These are phyloP conservation scores for Oreocharis arfaki DNA, from an alignment of 2,113 vertebrate species.

Conservation along the genomic window DNA sequence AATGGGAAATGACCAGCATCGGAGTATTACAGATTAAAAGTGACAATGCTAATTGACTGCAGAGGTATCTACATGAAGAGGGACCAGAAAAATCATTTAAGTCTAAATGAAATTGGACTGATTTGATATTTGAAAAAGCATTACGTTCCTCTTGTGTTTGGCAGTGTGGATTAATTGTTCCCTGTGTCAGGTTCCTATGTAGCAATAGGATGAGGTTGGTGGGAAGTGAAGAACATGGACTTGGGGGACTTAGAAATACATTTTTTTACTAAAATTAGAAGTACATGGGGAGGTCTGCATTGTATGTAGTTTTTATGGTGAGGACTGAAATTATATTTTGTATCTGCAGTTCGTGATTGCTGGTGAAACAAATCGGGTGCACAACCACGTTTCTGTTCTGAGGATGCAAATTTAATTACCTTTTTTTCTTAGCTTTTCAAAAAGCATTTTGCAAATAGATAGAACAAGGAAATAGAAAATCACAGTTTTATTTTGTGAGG, in stretches of 20 bases:
- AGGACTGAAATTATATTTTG: not conserved
- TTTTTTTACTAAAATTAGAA: not conserved
- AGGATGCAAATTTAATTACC: not conserved
- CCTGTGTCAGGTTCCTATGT: slow-evolving; percentile 35
- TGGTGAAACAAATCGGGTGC: not conserved
- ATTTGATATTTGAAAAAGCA: slow-evolving; percentile 83
- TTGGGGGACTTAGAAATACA: not conserved
- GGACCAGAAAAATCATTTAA: slow-evolving; percentile 91
- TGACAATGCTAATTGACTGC: slow-evolving; percentile 95
- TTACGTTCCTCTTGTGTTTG: slow-evolving; percentile 67
- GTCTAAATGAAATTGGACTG: slow-evolving; percentile 92
- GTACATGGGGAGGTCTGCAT: not conserved
- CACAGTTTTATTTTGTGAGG: not conserved
- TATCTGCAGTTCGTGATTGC: not conserved
- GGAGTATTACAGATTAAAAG: slow-evolving; percentile 91
- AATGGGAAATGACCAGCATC: slow-evolving; percentile 93
- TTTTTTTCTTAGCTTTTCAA: not conserved
- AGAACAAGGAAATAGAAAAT: not conserved
- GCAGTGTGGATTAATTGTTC: slow-evolving; percentile 70
- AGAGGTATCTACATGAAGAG: slow-evolving; percentile 86
- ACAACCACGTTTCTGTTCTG: not conserved
- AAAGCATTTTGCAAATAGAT: not conserved
- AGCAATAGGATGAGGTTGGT: not conserved
- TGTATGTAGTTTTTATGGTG: not conserved
- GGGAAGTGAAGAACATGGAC: not conserved